Evolutionary conservation across 2,113 vertebrate genomes (phyloP), one percentile per base, ranked within the genome.

Genomic region (Stercorarius parasiticus): DNA sequence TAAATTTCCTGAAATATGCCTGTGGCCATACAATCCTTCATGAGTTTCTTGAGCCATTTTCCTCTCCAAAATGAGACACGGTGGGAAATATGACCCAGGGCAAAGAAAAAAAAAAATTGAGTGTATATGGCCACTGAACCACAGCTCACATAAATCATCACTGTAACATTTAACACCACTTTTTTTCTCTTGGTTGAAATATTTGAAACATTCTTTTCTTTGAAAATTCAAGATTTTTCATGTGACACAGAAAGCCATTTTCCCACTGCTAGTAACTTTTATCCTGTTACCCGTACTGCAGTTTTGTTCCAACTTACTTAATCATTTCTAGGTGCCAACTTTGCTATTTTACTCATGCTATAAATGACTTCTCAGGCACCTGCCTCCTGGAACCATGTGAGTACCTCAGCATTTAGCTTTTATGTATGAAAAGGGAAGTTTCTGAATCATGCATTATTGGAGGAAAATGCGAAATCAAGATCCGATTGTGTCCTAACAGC

Each of bases 181-280:
- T 65, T 10, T 94, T 94, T 73, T 80, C 15, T 45, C 47, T 89
- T 6, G 1, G 66, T 65, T 91, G 78, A 96, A 95, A 66, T 94
- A 95, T 89, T 70, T 87, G 66, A 89, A 25, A 53, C 55, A 85
- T 77, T 56, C 9, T 91, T 91, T 64, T 61, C 49, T 61, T 69
- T 73, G 49, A 94, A 94, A 93, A 79, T 32, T 89, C 30, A 82
- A 73, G 62, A 79, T 89, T 89, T 90, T 89, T 93, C 81, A 65
- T 38, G 18, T 84, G 61, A 86, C 50, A 86, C 64, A 91, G 34
- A 93, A 83, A 81, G 40, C 3, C n/a, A 13, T 89, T 87, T 84
- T 87, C 69, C 61, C 77, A 85, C 30, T 42, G 49, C 36, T 32
- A 18, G 8, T 45, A 76, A 50, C 52, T 85, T 95, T 62, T 27